Percentiles rank a stretch among this genome's conserved stretches.
Conservation (phyloP, 2,113 vertebrate species). For the Saccopteryx leptura region DNA sequence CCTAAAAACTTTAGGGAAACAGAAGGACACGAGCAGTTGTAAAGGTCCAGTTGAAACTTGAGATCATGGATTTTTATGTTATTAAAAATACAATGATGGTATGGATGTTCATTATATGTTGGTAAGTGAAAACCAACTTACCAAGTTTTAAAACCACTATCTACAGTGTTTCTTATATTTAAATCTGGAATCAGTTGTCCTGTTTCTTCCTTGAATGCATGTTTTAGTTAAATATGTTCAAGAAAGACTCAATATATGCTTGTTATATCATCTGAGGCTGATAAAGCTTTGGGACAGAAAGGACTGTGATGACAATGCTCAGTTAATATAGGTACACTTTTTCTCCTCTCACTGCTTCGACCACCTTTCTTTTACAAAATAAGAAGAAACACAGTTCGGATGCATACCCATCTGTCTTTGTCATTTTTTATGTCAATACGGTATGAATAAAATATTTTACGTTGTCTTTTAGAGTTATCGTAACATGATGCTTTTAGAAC, state of each 20-base stretch:
- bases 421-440: slow-evolving; percentile 47
- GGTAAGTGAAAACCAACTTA: background rate
- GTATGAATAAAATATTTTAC: slow-evolving; percentile 68
- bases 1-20: background rate
- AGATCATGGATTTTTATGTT: background rate
- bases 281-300: background rate
- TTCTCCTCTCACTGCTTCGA: background rate
- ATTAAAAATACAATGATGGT: background rate
- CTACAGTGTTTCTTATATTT: background rate
- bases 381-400: slow-evolving; percentile 49
- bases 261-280: background rate
- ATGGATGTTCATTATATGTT: background rate
- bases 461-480: slow-evolving; percentile 10
- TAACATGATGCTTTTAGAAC: slow-evolving; percentile 68
- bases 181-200: background rate
- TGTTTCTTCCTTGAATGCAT: background rate
- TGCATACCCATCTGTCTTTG: slow-evolving; percentile 24
- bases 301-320: background rate
- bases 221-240: background rate
- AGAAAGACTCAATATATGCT: background rate
- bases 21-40: background rate
- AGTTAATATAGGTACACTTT: background rate
- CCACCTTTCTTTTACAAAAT: background rate
- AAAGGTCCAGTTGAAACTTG: background rate
- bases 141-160: background rate